Evolutionary conservation across 2,888 invertebrate species (phyloP).

Genomic region (Desoria tigrina): DNA sequence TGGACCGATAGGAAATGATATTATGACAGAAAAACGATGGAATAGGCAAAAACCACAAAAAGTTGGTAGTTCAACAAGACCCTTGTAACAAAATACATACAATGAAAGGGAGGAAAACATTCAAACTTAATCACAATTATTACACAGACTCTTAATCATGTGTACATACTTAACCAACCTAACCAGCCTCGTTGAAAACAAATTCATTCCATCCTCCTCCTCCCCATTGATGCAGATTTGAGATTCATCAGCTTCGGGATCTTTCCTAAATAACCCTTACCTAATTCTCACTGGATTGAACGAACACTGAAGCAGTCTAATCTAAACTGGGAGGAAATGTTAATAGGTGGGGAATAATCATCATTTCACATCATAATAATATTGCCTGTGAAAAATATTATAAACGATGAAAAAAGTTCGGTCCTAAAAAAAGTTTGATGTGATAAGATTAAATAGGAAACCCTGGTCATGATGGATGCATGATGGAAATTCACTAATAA

Average conservation of each 20-base stretch:
- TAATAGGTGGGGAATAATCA: conserved; percentile 42
- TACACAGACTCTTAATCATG: conserved; percentile 41
- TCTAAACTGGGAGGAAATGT: conserved; percentile 34
- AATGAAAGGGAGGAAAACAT: conserved; percentile 36
- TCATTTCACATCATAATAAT: conserved; percentile 35
- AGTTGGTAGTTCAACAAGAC: conserved; percentile 5
- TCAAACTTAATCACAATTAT: conserved; percentile 46
- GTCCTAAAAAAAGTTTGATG: conserved; percentile 20
- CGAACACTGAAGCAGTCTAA: too few relatives aligned
- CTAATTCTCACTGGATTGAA: neutral
- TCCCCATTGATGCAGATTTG: neutral
- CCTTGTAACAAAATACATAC: conserved; percentile 17
- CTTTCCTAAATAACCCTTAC: neutral
- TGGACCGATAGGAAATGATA: too few relatives aligned
- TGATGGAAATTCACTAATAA: conserved; percentile 16
- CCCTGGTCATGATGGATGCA: conserved; percentile 23
- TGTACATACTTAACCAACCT: conserved; percentile 25
- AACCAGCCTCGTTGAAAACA: neutral
- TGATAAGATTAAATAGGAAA: conserved; percentile 19
- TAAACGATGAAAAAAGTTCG: neutral
- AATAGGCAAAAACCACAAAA: neutral
- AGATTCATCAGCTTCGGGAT: neutral
- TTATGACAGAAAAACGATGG: neutral
- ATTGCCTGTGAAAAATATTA: conserved; percentile 37
- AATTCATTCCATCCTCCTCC: neutral